phyloP scores from a whole-genome alignment of 2,888 invertebrate species.

The Rapana venosa region DNA sequence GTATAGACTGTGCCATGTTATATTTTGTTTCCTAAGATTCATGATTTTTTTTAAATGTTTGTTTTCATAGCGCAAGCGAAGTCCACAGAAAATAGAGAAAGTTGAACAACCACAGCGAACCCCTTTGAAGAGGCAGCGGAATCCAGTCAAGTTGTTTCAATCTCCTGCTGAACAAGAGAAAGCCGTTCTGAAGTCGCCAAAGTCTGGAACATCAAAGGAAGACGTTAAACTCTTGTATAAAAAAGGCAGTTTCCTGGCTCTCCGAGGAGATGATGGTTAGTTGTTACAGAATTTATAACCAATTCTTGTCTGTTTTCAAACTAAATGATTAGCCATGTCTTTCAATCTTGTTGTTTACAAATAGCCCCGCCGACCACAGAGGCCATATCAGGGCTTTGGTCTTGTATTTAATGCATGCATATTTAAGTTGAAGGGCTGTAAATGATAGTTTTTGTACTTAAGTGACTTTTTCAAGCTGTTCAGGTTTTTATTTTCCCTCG shows the following conservation, averaged over 20 bases:
- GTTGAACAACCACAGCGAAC: constrained; percentile 55
- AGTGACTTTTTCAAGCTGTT: too few species aligned
- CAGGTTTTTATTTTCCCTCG: too few species aligned
- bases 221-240: constrained; percentile 92
- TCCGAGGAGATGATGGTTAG: constrained; percentile 92
- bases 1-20: neutral
- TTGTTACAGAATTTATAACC: constrained; percentile 78
- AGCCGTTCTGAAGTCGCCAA: constrained; percentile 55
- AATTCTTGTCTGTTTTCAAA: too few species aligned
- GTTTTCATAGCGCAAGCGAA: constrained; percentile 34
- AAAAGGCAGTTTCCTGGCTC: constrained; percentile 93
- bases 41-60: neutral
- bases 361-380: too few species aligned
- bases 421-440: too few species aligned
- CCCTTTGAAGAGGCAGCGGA: constrained; percentile 68
- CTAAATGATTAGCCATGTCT: too few species aligned
- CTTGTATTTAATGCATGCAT: too few species aligned
- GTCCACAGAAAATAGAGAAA: constrained; percentile 55
- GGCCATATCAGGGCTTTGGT: too few species aligned
- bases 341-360: too few species aligned
- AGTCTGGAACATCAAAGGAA: constrained; percentile 79
- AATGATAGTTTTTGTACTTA: too few species aligned
- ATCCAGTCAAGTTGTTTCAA: constrained; percentile 72
- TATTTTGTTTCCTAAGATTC: neutral
- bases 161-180: constrained; percentile 68